Evolutionary conservation across 2,113 vertebrate species (phyloP), one percentile per base, ranked within the genome.

Genomic region (Paratilapia polleni): DNA sequence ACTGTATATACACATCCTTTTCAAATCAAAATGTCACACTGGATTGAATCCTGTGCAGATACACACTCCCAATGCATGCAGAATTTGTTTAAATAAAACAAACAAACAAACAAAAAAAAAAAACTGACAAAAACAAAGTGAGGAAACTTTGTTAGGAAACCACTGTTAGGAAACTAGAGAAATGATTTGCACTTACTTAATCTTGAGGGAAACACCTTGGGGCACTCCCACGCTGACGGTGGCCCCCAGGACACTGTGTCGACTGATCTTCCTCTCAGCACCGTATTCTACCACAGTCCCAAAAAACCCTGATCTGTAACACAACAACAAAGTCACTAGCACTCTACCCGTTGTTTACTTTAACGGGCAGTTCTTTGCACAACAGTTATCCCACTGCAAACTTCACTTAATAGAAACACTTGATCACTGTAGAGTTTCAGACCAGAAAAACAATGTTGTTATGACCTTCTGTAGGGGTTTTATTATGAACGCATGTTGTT

Each of bases 221-320:
- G 98, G 98, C 38, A 99, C 96, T 49, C 98, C 98, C 2, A 99
- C 83, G 49, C 98, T 99, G 95, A 99, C 97, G 0, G 97, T 96
- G 5, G 98, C 98, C 47, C 98, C 98, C 24, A 99, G 87, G 74
- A 99, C 74, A 5, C 98, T 99, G 96, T 99, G 98, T 62, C 97
- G 96, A 92, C 98, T 99, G 93, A 99, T 99, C 94, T 98, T 99
- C 93, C 98, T 96, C 91, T 99, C 98, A 0, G 98, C 98, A 2
- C 98, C 98, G 0, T 99, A 99, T 85, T 99, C 98, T 41, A 99
- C 95, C 88, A 99, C 95, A 1, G 98, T 98, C 81, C 98, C 98
- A 64, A 99, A 99, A 94, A 99, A 98, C 86, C 98, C 98, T 0
- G 97, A 96, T 96, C 98, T 99, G 85, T 20, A 91, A 88, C 0